phyloP scores from a whole-genome alignment of 2,797 vertebrate species.

The Syngnathus acus region DNA sequence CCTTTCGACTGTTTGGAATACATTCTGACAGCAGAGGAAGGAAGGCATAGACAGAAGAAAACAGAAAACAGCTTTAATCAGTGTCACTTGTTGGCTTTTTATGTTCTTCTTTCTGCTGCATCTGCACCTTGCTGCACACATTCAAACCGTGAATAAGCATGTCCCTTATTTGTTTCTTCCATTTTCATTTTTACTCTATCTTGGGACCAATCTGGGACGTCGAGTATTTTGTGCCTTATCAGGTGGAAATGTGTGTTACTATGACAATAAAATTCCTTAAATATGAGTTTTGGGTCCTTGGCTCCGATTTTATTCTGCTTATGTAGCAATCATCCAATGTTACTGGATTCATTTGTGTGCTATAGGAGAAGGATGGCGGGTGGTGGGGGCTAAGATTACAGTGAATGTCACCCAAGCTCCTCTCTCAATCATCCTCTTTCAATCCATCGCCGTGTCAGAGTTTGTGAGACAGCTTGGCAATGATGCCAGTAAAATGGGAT shows the following conservation, averaged over 20 bases:
- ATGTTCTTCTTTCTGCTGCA: too few species aligned
- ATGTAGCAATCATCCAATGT: conserved; percentile 49
- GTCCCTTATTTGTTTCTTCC: too few species aligned
- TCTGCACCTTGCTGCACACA: too few species aligned
- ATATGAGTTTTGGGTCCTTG: conserved; percentile 30
- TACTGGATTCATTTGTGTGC: conserved; percentile 37
- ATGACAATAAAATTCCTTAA: not conserved
- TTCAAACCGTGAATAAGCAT: too few species aligned
- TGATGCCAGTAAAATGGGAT: conserved; percentile 73
- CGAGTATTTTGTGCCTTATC: too few species aligned
- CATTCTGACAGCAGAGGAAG: conserved; percentile 25
- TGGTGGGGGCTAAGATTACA: conserved; percentile 53
- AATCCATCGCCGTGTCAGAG: conserved; percentile 60
- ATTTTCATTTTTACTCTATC: too few species aligned
- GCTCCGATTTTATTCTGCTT: conserved; percentile 23
- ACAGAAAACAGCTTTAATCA: conserved; percentile 23
- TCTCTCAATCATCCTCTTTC: conserved; percentile 71
- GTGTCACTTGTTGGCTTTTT: too few species aligned
- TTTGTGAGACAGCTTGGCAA: conserved; percentile 65
- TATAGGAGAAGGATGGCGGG: conserved; percentile 16
- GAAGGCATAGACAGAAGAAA: conserved; percentile 27
- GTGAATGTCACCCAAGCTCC: conserved; percentile 68
- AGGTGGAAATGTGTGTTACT: too few species aligned
- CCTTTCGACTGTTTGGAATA: conserved; percentile 36
- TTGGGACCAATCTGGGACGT: too few species aligned